Percentiles rank a stretch among this genome's conserved stretches.
Conservation (phyloP, 2,797 vertebrate species). For the Molossus alvarezi region DNA sequence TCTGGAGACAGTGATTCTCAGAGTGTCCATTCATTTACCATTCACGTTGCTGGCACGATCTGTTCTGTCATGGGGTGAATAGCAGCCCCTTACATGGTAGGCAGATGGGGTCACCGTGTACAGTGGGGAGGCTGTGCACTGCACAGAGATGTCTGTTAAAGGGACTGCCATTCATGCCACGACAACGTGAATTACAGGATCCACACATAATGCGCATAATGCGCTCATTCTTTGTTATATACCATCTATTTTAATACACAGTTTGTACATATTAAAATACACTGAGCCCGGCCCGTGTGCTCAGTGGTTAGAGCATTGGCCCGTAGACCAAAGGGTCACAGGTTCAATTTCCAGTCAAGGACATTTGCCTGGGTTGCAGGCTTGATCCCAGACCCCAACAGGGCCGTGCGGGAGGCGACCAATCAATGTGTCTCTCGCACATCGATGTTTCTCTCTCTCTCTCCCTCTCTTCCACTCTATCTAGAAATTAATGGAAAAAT, state of each 20-base stretch:
- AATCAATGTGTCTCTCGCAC: neutral
- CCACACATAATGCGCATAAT: neutral
- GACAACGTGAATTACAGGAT: neutral
- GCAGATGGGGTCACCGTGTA: neutral
- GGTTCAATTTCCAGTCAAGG: neutral
- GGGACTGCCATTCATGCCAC: neutral
- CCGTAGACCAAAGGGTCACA: neutral
- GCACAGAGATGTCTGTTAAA: neutral
- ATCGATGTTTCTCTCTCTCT: neutral
- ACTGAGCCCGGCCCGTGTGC: neutral
- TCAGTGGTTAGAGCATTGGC: neutral
- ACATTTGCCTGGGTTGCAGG: neutral
- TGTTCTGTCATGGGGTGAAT: neutral
- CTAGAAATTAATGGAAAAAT: no score
- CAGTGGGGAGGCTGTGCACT: neutral
- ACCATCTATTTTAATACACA: neutral
- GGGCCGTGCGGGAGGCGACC: neutral
- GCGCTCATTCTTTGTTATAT: neutral
- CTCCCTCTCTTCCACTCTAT: neutral
- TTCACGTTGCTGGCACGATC: no score
- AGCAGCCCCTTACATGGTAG: neutral
- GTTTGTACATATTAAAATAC: neutral
- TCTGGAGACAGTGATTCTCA: neutral
- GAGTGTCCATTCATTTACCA: neutral
- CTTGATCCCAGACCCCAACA: neutral